These are phyloP conservation scores for Probaryconus sp. DNA, from an alignment of 1,140 invertebrate genomes.

Conservation along the genomic window DNA sequence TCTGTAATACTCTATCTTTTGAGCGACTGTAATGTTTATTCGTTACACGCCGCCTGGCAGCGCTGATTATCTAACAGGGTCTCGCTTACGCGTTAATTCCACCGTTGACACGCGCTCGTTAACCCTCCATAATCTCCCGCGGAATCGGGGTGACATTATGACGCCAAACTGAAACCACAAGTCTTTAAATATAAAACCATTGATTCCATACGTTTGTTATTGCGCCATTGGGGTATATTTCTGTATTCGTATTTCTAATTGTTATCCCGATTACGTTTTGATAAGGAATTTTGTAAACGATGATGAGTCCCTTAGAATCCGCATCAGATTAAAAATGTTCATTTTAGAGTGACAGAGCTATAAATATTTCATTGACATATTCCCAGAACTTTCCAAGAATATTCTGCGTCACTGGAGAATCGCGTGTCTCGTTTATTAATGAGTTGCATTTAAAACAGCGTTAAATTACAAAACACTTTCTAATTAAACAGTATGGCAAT, in stretches of 20 bases:
- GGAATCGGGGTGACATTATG: constrained; percentile 50
- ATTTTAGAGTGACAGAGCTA: too few species aligned
- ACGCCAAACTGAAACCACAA: constrained; percentile 35
- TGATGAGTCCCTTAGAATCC: too few species aligned
- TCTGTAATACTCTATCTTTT: background rate
- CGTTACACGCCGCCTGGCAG: constrained; percentile 54
- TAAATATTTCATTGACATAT: too few species aligned
- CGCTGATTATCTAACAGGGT: constrained; percentile 57
- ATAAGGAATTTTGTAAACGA: too few species aligned
- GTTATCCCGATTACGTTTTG: too few species aligned
- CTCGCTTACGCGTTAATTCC: constrained; percentile 57
- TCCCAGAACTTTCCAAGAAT: too few species aligned
- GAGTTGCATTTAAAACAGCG: too few species aligned
- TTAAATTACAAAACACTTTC: too few species aligned
- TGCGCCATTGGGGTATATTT: background rate
- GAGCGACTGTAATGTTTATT: constrained; percentile 48
- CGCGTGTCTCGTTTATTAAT: too few species aligned
- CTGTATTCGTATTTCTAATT: background rate
- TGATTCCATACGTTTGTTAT: constrained; percentile 19
- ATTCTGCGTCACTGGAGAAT: too few species aligned
- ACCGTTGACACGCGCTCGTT: constrained; percentile 55
- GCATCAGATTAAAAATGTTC: too few species aligned
- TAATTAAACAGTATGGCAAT: too few species aligned
- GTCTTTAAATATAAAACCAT: constrained; percentile 39
- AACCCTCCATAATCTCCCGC: constrained; percentile 52